phyloP scores from a whole-genome alignment of 2,888 invertebrate genomes.

The Phorcus lineatus region DNA sequence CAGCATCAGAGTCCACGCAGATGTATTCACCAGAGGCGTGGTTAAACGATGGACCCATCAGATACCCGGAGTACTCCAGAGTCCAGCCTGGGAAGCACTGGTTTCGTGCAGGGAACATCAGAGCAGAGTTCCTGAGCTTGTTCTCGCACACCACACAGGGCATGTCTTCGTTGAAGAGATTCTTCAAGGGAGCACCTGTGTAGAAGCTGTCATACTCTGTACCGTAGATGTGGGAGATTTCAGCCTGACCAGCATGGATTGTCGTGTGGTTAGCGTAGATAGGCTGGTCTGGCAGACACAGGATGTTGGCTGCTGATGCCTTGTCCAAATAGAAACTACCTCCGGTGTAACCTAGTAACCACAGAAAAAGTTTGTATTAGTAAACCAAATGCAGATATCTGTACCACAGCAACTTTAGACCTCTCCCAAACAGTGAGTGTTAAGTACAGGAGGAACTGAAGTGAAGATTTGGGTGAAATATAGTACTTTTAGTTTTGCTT shows the following conservation, averaged over 20 bases:
- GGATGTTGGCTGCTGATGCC: too few species aligned
- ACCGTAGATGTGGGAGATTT: background rate
- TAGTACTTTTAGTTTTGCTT: too few species aligned
- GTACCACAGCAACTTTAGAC: too few species aligned
- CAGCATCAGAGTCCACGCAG: background rate
- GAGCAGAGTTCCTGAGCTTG: background rate
- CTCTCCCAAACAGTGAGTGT: too few species aligned
- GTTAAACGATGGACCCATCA: background rate
- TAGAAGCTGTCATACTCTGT: background rate
- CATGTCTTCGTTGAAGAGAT: background rate
- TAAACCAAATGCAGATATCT: too few species aligned
- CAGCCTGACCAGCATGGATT: background rate
- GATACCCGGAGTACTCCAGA: background rate
- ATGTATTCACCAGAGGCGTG: background rate
- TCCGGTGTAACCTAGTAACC: too few species aligned
- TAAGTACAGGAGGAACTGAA: too few species aligned
- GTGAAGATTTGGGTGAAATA: too few species aligned
- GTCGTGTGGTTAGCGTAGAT: background rate
- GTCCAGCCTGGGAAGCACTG: background rate
- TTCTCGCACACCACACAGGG: background rate
- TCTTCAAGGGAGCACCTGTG: background rate
- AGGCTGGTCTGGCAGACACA: too few species aligned
- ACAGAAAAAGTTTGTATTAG: too few species aligned
- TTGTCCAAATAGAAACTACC: too few species aligned
- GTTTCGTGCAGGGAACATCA: background rate